These are phyloP conservation scores for Drosophila tropicalis DNA, from an alignment of 1,140 invertebrate genomes.

Conservation along the genomic window DNA sequence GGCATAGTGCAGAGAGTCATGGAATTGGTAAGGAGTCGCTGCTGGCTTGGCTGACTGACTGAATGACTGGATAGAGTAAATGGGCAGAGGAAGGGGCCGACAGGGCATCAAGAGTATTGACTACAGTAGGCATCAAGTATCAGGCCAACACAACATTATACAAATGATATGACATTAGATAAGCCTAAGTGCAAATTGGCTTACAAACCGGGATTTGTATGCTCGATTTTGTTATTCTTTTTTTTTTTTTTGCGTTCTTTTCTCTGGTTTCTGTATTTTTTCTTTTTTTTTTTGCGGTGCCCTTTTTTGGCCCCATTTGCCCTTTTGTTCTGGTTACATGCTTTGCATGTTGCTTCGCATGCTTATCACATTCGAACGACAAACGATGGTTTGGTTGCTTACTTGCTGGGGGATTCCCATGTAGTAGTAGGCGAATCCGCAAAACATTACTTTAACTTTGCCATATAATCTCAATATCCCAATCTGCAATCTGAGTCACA, in stretches of 20 bases:
- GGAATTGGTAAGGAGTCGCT: constrained; percentile 2
- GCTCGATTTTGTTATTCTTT: constrained; percentile 18
- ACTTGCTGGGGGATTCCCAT: no score
- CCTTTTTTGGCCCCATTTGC: constrained; percentile 28
- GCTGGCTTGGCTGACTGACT: neutral
- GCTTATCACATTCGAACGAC: constrained; percentile 38
- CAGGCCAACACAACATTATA: constrained; percentile 81
- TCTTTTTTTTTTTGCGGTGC: constrained; percentile 15
- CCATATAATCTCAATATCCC: constrained; percentile 29
- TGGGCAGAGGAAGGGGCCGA: neutral
- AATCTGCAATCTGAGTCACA: constrained; percentile 12
- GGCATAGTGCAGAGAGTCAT: constrained; percentile 1
- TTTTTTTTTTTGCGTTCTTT: no score
- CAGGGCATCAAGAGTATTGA: constrained; percentile 49
- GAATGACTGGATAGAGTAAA: neutral
- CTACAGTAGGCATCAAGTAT: constrained; percentile 72
- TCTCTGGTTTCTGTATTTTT: constrained; percentile 22
- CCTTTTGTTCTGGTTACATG: constrained; percentile 4
- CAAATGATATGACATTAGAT: constrained; percentile 83
- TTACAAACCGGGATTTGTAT: constrained; percentile 83
- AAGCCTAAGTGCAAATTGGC: constrained; percentile 83
- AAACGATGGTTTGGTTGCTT: neutral
- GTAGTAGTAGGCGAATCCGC: constrained; percentile 33
- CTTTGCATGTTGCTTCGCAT: constrained; percentile 46
- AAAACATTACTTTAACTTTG: constrained; percentile 54